Evolutionary conservation across 2,113 vertebrate genomes (phyloP).

Genomic region (Motacilla tschutschensis): DNA sequence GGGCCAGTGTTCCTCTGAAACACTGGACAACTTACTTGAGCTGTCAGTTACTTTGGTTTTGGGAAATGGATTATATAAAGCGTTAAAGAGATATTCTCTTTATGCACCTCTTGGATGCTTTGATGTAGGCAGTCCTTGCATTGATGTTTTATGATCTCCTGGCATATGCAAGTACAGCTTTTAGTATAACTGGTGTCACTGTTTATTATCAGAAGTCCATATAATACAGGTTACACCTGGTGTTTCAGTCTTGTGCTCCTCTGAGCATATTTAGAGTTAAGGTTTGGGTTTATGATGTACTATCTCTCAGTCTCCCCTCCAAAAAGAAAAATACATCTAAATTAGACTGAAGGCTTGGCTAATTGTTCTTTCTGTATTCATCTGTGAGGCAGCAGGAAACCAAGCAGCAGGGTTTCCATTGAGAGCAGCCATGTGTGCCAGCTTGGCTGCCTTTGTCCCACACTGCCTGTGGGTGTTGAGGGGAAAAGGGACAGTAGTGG

Average conservation of each 20-base stretch:
- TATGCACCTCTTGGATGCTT: neutral
- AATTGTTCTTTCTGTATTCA: conserved; percentile 25
- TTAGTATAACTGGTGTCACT: neutral
- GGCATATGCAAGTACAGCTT: neutral
- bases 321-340: neutral
- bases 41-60: neutral
- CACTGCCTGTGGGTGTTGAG: neutral
- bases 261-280: neutral
- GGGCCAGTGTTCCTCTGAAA: neutral
- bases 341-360: neutral
- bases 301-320: neutral
- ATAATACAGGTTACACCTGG: fast-evolving
- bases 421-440: neutral
- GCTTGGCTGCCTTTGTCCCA: neutral
- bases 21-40: neutral
- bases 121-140: neutral
- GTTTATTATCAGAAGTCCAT: neutral
- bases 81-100: neutral
- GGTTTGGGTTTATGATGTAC: neutral
- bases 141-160: neutral
- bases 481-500: neutral
- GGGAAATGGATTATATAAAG: neutral
- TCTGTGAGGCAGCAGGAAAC: conserved; percentile 49
- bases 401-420: neutral
- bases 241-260: neutral